Percentiles rank a stretch among this genome's conserved stretches.
These are phyloP conservation scores for Heliconius nattereri DNA, from an alignment of 1,140 invertebrate genomes.

Conservation along the genomic window DNA sequence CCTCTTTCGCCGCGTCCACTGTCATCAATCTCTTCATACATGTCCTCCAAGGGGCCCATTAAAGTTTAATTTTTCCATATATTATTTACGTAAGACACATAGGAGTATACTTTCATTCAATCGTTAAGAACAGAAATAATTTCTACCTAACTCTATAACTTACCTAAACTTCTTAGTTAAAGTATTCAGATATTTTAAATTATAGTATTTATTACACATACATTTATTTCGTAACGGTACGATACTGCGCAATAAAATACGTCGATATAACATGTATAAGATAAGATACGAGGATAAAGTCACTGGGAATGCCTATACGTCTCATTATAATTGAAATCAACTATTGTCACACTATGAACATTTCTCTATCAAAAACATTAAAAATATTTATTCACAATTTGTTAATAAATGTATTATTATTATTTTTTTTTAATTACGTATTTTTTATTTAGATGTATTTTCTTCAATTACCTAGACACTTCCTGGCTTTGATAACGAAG, in stretches of 20 bases:
- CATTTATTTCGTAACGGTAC: background rate
- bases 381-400: background rate
- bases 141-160: background rate
- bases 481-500: no score
- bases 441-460: no score
- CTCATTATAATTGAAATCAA: background rate
- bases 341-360: background rate
- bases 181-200: no score
- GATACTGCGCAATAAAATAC: slow-evolving; percentile 7
- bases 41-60: no score
- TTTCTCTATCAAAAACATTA: background rate
- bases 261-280: background rate
- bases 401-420: background rate
- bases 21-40: no score
- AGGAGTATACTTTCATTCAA: no score
- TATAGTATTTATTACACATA: background rate
- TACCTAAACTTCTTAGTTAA: background rate
- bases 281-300: background rate
- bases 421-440: no score
- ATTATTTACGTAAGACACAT: no score
- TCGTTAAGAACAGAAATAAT: no score
- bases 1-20: no score
- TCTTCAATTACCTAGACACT: no score
- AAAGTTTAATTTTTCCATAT: no score
- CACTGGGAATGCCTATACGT: background rate